Percentiles rank a stretch among this genome's conserved stretches.
Conservation (phyloP, 2,113 vertebrate genomes). For the Petrocephalus zakoni region DNA sequence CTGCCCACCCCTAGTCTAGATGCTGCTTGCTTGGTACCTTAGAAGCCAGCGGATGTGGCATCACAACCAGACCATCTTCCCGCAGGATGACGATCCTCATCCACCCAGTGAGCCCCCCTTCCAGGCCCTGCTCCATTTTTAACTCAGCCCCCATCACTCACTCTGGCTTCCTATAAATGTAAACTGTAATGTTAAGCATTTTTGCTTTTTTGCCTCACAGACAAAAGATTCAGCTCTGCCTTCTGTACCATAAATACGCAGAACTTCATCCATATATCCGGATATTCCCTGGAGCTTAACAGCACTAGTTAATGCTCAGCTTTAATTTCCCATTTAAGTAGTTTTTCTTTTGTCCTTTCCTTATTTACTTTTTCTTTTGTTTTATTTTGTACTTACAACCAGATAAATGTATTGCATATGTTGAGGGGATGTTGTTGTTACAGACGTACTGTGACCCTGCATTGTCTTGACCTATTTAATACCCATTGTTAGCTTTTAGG, state of each 20-base stretch:
- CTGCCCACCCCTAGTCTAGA: too few relatives aligned
- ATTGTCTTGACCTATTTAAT: neutral
- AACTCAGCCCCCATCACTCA: neutral
- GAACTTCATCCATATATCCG: neutral
- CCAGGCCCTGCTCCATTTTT: neutral
- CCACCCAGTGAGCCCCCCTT: neutral
- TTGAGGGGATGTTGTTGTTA: neutral
- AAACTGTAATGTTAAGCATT: neutral
- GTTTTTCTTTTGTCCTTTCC: neutral
- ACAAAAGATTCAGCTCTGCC: neutral
- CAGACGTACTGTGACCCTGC: neutral
- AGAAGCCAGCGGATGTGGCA: neutral
- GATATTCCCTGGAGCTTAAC: neutral
- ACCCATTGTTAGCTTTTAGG: neutral
- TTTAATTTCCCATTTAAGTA: neutral
- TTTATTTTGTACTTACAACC: neutral
- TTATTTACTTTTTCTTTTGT: neutral
- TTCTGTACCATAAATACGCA: neutral
- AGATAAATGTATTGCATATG: neutral
- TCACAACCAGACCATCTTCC: neutral
- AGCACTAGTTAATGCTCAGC: neutral
- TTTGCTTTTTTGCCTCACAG: neutral
- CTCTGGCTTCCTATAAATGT: neutral
- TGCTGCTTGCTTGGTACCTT: neutral
- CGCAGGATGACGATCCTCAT: neutral